Base-by-base conservation (phyloP, 1,140 invertebrate species). In the Hyles euphorbiae region DNA sequence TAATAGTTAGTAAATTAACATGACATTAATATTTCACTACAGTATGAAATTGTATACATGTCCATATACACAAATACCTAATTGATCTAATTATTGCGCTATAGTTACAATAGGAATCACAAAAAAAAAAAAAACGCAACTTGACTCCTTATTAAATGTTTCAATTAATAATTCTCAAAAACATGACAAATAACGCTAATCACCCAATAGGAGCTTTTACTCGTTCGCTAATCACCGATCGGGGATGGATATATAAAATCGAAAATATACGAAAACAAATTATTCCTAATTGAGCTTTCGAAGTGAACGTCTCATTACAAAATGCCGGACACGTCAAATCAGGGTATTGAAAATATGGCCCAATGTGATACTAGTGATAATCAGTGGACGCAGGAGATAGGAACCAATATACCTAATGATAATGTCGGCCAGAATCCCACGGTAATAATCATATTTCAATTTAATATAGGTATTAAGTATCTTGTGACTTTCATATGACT, bases 221-320 rank as follows among this genome's bases (percentile, higher is more conserved):
- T 53, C 52, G 44, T 61, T 61, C 46, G 51, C 45, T 62, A 62
- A 62, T 62, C 34, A 58, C 50, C 50, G 3, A 40, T 33, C n/a
- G 46, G 47, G 52, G 50, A 47, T 12, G 34, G 6, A 44, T 32
- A 70, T 80, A 80, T 74, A 70, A 76, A 68, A 53, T 56, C 60
- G 46, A 57, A 60, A 60, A 58, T 65, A 70, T 58, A 57, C 61
- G 58, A 53, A 48, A 60, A 68, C 46, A 53, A 63, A 67, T 76
- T 64, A 80, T 68, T 71, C 48, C 57, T 49, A 61, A 32, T 65
- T 65, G 56, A 52, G 55, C 71, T 65, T 80, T 76, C 66, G 61
- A 54, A 44, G 54, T 47, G 67, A 55, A 60, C 60, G 54, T 58
- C 54, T 51, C 51, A 50, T 56, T 51, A 40, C 33, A 47, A 61